Evolutionary conservation across 2,113 vertebrate species (phyloP), one percentile per base, ranked within the genome.

Genomic region (Struthio camelus): DNA sequence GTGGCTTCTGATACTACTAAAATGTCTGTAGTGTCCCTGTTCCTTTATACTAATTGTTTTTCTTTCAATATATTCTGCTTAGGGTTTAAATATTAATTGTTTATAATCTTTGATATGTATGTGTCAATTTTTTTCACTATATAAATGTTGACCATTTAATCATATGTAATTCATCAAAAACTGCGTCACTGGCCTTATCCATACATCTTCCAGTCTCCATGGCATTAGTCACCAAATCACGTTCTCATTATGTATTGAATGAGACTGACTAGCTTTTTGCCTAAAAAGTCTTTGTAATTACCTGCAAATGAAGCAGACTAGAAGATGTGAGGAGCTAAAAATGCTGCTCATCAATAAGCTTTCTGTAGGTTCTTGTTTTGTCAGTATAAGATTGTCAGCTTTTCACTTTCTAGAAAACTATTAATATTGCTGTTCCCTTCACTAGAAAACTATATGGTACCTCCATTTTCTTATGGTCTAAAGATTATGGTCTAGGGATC

Each of bases 291-390:
- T 96, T 96, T 95, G 89, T 87, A 95, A 86, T 84, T 83, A 93
- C 36, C 66, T 95, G 88, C 86, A 92, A 96, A 97, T 95, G 96
- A 97, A 97, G 90, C 83, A 85, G 91, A 94, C 88, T 87, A 93
- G 88, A 96, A 93, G 90, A 92, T 80, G 66, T 87, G 66, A 84
- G n/a, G 27, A 62, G 58, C 58, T 22, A 73, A 84, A 28, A 64
- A 23, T 53, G 48, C 69, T 84, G 23, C 28, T 84, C 30, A 51
- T 42, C n/a, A 14, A 9, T 64, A 84, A 73, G 58, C 13, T 64
- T 72, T 73, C 62, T 46, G 44, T 38, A 73, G 44, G 28, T 72
- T 62, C 80, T 24, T 62, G 36, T 89, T 95, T 95, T 93, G 87
- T 69, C 56, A 89, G 42, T 76, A 38, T 92, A 71, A 19, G 16